A percentile compares a stretch with the other conserved stretches of the same genome.
Conservation (phyloP, 2,113 vertebrate species). For the Onychorhynchus coronatus region DNA sequence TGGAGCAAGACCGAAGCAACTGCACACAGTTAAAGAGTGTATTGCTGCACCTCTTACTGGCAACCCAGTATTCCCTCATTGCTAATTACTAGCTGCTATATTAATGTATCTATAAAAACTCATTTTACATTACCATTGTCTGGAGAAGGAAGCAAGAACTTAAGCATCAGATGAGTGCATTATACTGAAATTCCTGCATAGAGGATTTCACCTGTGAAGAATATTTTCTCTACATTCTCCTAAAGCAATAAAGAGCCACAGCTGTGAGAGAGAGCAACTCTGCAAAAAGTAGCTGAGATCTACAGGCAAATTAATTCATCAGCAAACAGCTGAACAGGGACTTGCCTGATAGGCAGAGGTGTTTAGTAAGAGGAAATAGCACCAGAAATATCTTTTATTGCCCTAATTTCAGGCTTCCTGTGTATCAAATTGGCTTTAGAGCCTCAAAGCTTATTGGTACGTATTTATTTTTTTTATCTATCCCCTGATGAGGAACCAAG, state of each 20-base stretch:
- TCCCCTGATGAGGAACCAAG: conserved; percentile 5
- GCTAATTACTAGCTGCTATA: not conserved
- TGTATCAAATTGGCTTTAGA: conserved; percentile 14
- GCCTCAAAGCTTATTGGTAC: not conserved
- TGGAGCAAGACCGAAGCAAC: not conserved
- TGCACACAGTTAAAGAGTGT: not conserved
- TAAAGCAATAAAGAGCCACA: not conserved
- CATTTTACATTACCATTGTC: not conserved
- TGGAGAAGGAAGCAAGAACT: not conserved
- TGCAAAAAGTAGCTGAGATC: not conserved
- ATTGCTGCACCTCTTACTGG: not conserved
- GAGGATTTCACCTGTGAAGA: not conserved
- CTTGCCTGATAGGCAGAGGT: conserved; percentile 2
- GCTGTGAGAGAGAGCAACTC: not conserved
- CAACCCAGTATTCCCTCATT: not conserved
- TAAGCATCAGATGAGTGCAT: not conserved
- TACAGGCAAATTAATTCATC: conserved; percentile 24
- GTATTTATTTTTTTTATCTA: not conserved
- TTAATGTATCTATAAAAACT: not conserved
- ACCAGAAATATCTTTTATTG: conserved; percentile 32
- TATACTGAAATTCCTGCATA: not conserved
- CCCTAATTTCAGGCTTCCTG: conserved; percentile 56
- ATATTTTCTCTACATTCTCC: not conserved
- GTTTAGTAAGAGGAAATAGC: conserved; percentile 42
- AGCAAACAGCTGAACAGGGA: conserved; percentile 39